Percentiles rank a stretch among this genome's conserved stretches.
phyloP scores from a whole-genome alignment of 1,140 invertebrate genomes.

The Drosophila navojoa region DNA sequence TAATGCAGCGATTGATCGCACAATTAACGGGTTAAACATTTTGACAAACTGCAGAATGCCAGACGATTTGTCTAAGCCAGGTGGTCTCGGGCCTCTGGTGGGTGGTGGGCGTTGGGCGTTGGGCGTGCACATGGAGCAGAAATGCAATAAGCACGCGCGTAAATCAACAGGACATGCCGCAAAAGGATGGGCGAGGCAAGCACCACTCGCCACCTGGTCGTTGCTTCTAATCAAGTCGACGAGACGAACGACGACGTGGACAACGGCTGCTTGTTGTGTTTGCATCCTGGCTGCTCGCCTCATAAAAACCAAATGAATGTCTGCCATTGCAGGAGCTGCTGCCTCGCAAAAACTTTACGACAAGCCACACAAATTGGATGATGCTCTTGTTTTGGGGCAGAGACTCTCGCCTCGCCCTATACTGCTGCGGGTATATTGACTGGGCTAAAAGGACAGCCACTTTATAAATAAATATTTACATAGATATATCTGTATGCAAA shows the following conservation, averaged over 20 bases:
- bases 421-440: background rate
- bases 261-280: conserved; percentile 10
- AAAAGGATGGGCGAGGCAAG: conserved; percentile 55
- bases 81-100: conserved; percentile 26
- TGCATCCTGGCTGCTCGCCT: conserved; percentile 53
- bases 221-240: conserved; percentile 64
- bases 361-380: conserved; percentile 80
- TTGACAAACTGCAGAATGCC: conserved; percentile 62
- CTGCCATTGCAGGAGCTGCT: conserved; percentile 33
- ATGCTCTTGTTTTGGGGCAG: conserved; percentile 54
- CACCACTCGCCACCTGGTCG: conserved; percentile 52
- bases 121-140: conserved; percentile 43
- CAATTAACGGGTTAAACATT: conserved; percentile 74
- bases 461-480: background rate
- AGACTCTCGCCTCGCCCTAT: conserved; percentile 1
- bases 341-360: conserved; percentile 73
- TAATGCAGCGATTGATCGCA: conserved; percentile 67
- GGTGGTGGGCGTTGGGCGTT: conserved; percentile 38
- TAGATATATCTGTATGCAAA: background rate
- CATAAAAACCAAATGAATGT: conserved; percentile 80
- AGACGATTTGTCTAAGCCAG: conserved; percentile 57
- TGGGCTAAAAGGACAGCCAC: background rate
- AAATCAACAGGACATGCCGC: conserved; percentile 79
- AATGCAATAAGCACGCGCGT: conserved; percentile 74
- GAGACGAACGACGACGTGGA: conserved; percentile 20